These are phyloP conservation scores for Bombus waltoni DNA, from an alignment of 1,140 invertebrate genomes.

Conservation along the genomic window DNA sequence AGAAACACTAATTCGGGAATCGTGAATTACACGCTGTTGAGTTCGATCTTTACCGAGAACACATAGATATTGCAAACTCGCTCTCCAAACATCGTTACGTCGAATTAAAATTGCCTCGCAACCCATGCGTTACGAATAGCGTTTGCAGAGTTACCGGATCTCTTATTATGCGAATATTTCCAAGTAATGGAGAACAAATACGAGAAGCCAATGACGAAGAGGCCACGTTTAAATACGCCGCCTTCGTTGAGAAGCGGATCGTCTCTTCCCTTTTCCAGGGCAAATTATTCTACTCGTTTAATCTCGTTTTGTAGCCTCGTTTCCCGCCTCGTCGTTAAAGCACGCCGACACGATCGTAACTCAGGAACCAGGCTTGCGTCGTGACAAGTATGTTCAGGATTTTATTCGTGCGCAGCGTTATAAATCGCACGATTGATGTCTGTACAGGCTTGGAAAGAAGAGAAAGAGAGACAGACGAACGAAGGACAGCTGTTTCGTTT, in stretches of 20 bases:
- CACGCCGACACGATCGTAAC: not conserved
- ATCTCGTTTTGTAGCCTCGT: not conserved
- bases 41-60: no score
- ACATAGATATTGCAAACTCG: no score
- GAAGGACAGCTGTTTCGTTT: not conserved
- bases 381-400: not conserved
- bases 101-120: no score
- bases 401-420: not conserved
- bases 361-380: not conserved
- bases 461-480: not conserved
- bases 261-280: not conserved
- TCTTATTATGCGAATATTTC: not conserved
- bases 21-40: not conserved
- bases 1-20: not conserved
- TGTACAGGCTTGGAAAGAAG: not conserved
- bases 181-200: not conserved
- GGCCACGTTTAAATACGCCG: not conserved
- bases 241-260: not conserved
- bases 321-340: not conserved
- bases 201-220: not conserved
- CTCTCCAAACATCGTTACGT: no score
- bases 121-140: no score
- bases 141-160: not conserved
- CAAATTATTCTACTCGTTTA: not conserved
- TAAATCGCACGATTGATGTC: not conserved